Conservation (phyloP, 2,888 invertebrate genomes). For the Phaonia tiefii region DNA sequence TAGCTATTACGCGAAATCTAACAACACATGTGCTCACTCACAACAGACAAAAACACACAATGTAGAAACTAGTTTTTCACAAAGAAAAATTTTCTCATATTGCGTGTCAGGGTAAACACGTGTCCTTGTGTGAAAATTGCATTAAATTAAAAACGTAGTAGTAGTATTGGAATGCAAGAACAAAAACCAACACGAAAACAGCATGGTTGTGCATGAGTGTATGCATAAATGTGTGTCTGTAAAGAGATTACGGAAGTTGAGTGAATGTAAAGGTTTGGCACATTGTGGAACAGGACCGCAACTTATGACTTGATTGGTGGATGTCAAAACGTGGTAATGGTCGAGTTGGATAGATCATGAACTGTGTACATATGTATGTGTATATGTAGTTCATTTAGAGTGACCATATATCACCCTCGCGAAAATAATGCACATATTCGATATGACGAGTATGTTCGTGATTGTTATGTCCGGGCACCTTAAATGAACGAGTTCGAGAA, state of each 20-base stretch:
- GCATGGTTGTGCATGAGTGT: background rate
- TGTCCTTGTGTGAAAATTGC: slow-evolving; percentile 53
- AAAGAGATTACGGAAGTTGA: background rate
- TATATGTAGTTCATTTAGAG: no score
- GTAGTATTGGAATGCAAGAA: background rate
- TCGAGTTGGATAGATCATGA: no score
- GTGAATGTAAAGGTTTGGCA: no score
- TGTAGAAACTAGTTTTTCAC: slow-evolving; percentile 32
- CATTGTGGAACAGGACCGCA: no score
- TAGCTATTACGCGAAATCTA: background rate
- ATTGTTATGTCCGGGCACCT: no score
- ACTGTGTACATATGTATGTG: no score
- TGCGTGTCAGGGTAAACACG: slow-evolving; percentile 50
- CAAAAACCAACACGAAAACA: background rate
- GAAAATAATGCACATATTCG: no score
- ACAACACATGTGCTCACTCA: background rate
- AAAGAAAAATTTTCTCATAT: slow-evolving; percentile 32
- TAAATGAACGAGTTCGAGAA: no score
- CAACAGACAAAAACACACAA: background rate
- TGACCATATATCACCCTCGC: no score
- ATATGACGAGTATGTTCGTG: no score
- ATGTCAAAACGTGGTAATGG: no score
- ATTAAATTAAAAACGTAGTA: slow-evolving; percentile 32
- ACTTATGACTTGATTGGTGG: no score
- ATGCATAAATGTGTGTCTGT: background rate